phyloP scores from a whole-genome alignment of 1,140 invertebrate species.

The Drosophila triauraria region DNA sequence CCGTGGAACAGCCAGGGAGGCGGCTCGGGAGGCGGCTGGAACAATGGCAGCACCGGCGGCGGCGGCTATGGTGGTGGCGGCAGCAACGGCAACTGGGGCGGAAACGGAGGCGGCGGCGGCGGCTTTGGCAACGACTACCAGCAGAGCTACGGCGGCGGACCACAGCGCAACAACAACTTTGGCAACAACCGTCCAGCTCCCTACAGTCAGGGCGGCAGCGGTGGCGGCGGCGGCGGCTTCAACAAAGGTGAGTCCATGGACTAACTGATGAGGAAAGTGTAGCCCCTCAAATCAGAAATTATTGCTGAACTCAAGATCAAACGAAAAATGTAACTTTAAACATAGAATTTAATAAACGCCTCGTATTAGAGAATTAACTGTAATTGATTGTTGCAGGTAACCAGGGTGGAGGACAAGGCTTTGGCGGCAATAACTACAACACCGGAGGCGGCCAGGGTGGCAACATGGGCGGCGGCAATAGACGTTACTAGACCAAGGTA shows the following conservation, averaged over 20 bases:
- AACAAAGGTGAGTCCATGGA: constrained; percentile 64
- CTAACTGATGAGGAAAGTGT: neutral
- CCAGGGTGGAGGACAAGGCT: constrained; percentile 74
- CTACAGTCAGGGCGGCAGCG: constrained; percentile 85
- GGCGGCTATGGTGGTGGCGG: constrained; percentile 58
- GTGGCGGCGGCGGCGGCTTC: constrained; percentile 54
- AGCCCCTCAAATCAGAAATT: too few relatives aligned
- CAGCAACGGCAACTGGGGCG: constrained; percentile 54
- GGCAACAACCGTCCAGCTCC: constrained; percentile 88
- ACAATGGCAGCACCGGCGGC: constrained; percentile 79
- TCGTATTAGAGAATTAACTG: neutral
- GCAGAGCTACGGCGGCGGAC: constrained; percentile 90
- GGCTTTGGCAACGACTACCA: constrained; percentile 91
- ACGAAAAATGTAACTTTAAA: too few relatives aligned
- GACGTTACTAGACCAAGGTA: constrained; percentile 81
- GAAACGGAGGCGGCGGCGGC: constrained; percentile 86
- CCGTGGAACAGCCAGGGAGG: constrained; percentile 75
- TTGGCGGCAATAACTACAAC: constrained; percentile 71
- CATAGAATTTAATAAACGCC: too few relatives aligned
- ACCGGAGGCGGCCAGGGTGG: constrained; percentile 70
- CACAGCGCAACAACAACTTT: constrained; percentile 88
- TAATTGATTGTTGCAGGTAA: constrained; percentile 56
- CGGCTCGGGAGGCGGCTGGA: constrained; percentile 71
- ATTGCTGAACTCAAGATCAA: neutral
- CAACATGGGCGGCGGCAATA: constrained; percentile 81